These are phyloP conservation scores for Chanos chanos DNA, from an alignment of 2,797 vertebrate genomes.

Conservation along the genomic window DNA sequence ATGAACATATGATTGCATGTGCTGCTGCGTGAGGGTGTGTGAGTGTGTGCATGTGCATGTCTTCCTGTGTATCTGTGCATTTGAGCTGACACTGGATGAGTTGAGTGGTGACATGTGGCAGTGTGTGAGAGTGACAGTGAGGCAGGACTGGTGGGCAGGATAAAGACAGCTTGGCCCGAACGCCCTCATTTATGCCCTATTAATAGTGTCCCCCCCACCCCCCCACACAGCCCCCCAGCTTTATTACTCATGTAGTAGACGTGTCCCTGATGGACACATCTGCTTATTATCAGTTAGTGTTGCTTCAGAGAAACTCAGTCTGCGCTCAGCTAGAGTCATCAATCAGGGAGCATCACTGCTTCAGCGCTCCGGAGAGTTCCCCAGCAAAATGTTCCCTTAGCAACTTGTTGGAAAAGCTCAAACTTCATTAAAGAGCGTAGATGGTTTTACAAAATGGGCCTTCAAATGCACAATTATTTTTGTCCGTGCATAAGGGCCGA, in stretches of 20 bases:
- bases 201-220: too few relatives aligned
- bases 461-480: too few relatives aligned
- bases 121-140: slow-evolving; percentile 80
- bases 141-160: slow-evolving; percentile 74
- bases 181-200: slow-evolving; percentile 60
- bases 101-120: slow-evolving; percentile 73
- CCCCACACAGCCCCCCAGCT: slow-evolving; percentile 55
- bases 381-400: too few relatives aligned
- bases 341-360: slow-evolving; percentile 48
- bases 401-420: too few relatives aligned
- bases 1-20: too few relatives aligned
- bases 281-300: slow-evolving; percentile 77
- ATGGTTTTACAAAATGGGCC: too few relatives aligned
- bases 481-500: too few relatives aligned
- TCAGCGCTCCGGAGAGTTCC: neutral
- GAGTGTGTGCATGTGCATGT: neutral
- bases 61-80: slow-evolving; percentile 1
- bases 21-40: slow-evolving; percentile 2
- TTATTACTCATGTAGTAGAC: slow-evolving; percentile 73
- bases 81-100: slow-evolving; percentile 80
- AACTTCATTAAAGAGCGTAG: too few relatives aligned
- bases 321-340: slow-evolving; percentile 61
- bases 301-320: slow-evolving; percentile 70
- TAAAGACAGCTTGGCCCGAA: slow-evolving; percentile 63
- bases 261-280: slow-evolving; percentile 66